A percentile compares a stretch with the other conserved stretches of the same genome.
phyloP scores from a whole-genome alignment of 2,797 vertebrate species.

The Rhynchotus rufescens region DNA sequence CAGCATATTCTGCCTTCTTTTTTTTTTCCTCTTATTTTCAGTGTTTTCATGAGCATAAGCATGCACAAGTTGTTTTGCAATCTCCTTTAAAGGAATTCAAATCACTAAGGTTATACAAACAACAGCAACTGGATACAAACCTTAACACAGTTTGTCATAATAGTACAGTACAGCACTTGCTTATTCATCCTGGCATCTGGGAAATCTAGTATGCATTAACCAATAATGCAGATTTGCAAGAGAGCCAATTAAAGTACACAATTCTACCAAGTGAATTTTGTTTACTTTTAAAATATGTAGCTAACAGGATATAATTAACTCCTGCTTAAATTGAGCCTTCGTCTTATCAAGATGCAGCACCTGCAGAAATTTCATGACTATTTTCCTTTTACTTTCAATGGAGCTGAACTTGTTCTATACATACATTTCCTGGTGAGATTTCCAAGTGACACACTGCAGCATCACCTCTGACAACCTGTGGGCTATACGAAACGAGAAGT shows the following conservation, averaged over 20 bases:
- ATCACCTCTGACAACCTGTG: background rate
- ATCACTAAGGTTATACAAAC: background rate
- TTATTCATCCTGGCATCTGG: slow-evolving; percentile 19
- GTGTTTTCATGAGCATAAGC: slow-evolving; percentile 45
- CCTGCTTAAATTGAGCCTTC: background rate
- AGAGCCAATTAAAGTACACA: slow-evolving; percentile 8
- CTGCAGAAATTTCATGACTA: background rate
- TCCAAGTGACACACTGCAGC: background rate
- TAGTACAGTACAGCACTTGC: background rate
- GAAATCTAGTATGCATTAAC: slow-evolving; percentile 10
- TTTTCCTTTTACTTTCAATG: background rate
- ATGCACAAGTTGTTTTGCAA: slow-evolving; percentile 25
- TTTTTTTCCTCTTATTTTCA: slow-evolving; percentile 2
- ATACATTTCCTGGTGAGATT: background rate
- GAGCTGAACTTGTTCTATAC: background rate
- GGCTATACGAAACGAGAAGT: background rate
- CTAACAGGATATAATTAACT: background rate
- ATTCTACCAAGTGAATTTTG: background rate
- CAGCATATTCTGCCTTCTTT: background rate
- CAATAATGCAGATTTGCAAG: slow-evolving; percentile 24
- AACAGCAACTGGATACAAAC: slow-evolving; percentile 40
- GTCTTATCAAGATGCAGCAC: background rate
- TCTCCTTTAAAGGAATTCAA: background rate
- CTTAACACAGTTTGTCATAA: slow-evolving; percentile 8
- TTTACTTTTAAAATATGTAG: background rate